Evolutionary conservation across 2,113 vertebrate species (phyloP), one percentile per base, ranked within the genome.

Genomic region (Hippolais icterina): DNA sequence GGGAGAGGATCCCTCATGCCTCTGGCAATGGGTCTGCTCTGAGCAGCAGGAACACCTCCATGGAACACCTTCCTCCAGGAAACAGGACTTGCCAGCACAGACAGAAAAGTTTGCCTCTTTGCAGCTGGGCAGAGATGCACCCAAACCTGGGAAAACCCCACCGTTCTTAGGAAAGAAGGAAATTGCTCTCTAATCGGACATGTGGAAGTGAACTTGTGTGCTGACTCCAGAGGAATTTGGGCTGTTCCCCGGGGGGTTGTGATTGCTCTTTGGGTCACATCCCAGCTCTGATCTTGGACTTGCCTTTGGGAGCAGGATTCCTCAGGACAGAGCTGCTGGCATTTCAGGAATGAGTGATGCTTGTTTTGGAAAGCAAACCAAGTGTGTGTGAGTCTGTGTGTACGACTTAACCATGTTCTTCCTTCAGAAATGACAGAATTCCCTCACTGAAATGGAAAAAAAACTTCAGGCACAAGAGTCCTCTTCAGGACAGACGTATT

Each of bases 151-250:
- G 37, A 41, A 71, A 64, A 33, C 0, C 0, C 60, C 75, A 82
- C 59, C 66, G 89, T 44, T 22, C 54, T 60, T 68, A 64, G 88
- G 35, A 53, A 49, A 77, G 52, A 46, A 78, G 92, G 95, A 94
- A 93, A 86, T 89, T 66, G 91, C 83, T 92, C 31, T 64, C 20
- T 63, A 42, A 83, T 69, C 0, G 1, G 85, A 50, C 64, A 24
- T 44, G 91, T 96, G 95, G 95, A 96, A 94, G 76, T 96, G 93
- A 97, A 93, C 89, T 95, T 81, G 86, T 37, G 64, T 14, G 47
- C 85, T 70, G 83, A 35, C 47, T 81, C 76, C 88, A 25, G 83
- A 97, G 92, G 94, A 96, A 96, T 94, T 80, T 46, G 17, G 8
- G 57, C 65, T 83, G 72, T 35, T 90, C 83, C 90, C 87, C 0